A percentile compares a stretch with the other conserved stretches of the same genome.
These are phyloP conservation scores for Oceanites oceanicus DNA, from an alignment of 2,113 vertebrate species.

Conservation along the genomic window DNA sequence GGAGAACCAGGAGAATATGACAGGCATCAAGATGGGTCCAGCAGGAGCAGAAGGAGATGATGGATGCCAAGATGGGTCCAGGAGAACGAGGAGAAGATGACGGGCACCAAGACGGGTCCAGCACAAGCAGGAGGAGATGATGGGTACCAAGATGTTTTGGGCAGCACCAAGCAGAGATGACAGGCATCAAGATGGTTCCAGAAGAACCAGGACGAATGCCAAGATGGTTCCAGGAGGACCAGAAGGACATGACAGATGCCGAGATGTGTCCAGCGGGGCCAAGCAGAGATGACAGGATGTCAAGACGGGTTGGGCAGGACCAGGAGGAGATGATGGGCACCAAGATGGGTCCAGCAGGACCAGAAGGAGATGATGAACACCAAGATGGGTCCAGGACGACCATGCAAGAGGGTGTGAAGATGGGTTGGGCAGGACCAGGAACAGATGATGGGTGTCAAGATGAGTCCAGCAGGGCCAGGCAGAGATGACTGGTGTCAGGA, in stretches of 20 bases:
- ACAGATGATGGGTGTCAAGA: background rate
- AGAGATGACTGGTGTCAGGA: fast-evolving
- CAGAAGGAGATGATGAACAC: background rate
- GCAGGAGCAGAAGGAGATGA: too few species aligned
- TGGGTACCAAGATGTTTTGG: too few species aligned
- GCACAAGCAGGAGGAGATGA: background rate
- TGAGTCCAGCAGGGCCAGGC: background rate
- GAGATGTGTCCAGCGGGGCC: background rate
- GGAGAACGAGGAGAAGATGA: background rate
- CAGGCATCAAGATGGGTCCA: background rate
- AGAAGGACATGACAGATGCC: background rate
- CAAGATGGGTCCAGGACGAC: background rate
- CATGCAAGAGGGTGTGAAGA: too few species aligned
- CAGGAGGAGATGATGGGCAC: background rate
- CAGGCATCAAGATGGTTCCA: background rate
- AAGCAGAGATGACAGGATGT: too few species aligned
- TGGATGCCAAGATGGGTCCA: background rate
- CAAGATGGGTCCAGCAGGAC: too few species aligned
- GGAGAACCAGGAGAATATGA: background rate
- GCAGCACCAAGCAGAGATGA: too few species aligned
- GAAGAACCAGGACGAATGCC: background rate
- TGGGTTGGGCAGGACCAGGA: background rate
- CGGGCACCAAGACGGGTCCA: background rate
- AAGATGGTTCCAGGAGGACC: background rate
- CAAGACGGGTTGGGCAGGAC: background rate